Percentiles rank a stretch among this genome's conserved stretches.
These are phyloP conservation scores for Podilymbus podiceps DNA, from an alignment of 2,113 vertebrate species.

Conservation along the genomic window DNA sequence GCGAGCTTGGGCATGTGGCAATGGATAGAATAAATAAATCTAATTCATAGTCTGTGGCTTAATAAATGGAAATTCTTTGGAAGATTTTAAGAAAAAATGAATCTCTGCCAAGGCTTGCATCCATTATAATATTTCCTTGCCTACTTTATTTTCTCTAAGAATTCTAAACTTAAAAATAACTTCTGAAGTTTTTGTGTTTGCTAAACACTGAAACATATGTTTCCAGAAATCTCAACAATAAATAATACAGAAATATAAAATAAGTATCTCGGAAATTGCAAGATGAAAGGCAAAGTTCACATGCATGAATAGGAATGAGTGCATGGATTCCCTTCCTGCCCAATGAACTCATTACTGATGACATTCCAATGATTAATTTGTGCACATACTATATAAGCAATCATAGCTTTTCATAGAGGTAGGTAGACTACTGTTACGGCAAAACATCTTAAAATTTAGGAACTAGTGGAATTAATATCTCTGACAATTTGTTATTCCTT, in stretches of 20 bases:
- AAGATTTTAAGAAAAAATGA: constrained; percentile 30
- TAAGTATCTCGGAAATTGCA: not conserved
- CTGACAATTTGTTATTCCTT: not conserved
- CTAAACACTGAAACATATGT: not conserved
- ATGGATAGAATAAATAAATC: constrained; percentile 7
- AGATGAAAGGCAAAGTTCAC: not conserved
- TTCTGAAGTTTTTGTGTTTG: not conserved
- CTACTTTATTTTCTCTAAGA: constrained; percentile 4
- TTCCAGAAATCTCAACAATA: not conserved
- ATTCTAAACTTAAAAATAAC: constrained; percentile 12
- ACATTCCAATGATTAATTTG: not conserved
- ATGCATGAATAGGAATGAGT: not conserved
- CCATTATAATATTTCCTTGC: constrained; percentile 15
- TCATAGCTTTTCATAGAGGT: not conserved
- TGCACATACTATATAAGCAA: not conserved
- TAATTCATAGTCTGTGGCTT: constrained; percentile 23
- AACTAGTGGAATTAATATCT: not conserved
- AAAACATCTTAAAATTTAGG: not conserved
- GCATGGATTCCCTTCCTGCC: not conserved
- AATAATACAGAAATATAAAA: not conserved
- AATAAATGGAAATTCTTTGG: constrained; percentile 30
- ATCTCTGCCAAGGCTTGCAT: not conserved
- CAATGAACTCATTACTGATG: not conserved
- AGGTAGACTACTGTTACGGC: not conserved
- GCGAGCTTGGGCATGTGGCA: not conserved